A percentile compares a stretch with the other conserved stretches of the same genome.
Conservation (phyloP, 2,797 vertebrate genomes). For the Buphagus erythrorhynchus region DNA sequence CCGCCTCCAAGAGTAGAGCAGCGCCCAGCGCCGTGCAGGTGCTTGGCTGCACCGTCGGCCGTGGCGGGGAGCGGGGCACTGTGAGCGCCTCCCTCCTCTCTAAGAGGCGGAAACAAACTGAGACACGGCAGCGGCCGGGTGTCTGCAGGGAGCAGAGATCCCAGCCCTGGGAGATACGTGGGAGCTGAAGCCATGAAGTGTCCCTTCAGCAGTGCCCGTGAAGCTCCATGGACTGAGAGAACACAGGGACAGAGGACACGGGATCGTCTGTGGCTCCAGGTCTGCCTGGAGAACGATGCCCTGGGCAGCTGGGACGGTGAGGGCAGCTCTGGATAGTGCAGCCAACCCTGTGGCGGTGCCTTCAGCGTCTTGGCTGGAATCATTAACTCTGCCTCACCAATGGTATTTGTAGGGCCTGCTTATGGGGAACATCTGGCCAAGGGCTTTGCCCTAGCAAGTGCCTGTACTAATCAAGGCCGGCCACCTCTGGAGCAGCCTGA, state of each 20-base stretch:
- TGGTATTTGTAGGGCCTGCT: background rate
- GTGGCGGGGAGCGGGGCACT: accelerated
- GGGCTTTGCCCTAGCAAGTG: background rate
- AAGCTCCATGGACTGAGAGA: background rate
- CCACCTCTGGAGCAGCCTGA: accelerated
- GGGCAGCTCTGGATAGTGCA: background rate
- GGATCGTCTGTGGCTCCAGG: background rate
- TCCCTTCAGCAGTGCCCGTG: background rate
- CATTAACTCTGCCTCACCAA: background rate
- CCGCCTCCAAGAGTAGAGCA: too few species aligned
- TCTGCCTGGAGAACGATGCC: background rate
- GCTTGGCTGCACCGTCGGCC: background rate
- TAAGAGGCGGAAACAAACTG: accelerated
- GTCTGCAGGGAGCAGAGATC: background rate
- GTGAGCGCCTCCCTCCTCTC: accelerated
- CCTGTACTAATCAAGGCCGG: accelerated
- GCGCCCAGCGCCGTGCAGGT: background rate
- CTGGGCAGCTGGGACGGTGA: background rate
- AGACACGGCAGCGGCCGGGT: accelerated
- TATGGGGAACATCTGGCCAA: background rate
- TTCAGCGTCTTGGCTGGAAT: background rate
- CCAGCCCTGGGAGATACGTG: background rate
- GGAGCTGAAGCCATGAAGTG: background rate
- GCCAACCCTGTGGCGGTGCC: accelerated
- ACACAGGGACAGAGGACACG: accelerated